A percentile compares a stretch with the other conserved stretches of the same genome.
These are phyloP conservation scores for Aphelenchoides bicaudatus DNA, from an alignment of 2,888 invertebrate genomes.

Conservation along the genomic window DNA sequence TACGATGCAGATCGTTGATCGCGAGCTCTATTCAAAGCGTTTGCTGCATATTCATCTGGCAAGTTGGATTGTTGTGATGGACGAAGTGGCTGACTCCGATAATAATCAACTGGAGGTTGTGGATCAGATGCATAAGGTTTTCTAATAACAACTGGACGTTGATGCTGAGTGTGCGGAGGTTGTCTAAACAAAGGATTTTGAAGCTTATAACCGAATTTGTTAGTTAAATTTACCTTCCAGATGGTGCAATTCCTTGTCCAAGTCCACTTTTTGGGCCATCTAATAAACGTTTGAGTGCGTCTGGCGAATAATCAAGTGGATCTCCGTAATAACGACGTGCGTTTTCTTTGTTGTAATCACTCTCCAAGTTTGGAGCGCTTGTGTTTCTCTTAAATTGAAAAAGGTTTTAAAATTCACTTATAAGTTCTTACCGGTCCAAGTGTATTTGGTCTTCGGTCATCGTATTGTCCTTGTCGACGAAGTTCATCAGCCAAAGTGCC, in stretches of 20 bases:
- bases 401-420: slow-evolving; percentile 10
- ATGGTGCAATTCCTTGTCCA: too few species aligned
- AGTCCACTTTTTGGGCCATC: background rate
- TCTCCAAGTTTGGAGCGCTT: slow-evolving; percentile 17
- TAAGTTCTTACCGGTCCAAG: background rate
- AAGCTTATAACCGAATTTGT: too few species aligned
- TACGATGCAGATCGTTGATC: slow-evolving; percentile 6
- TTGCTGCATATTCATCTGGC: background rate
- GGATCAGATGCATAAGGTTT: slow-evolving; percentile 12
- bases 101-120: slow-evolving; percentile 3
- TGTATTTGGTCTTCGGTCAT: background rate
- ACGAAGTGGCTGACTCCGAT: slow-evolving; percentile 4
- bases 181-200: too few species aligned
- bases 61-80: background rate
- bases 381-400: slow-evolving; percentile 16
- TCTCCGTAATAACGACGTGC: background rate
- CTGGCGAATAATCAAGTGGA: slow-evolving; percentile 8
- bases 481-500: slow-evolving; percentile 9
- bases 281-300: too few species aligned
- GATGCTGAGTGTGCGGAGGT: background rate
- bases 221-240: slow-evolving; percentile 4
- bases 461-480: slow-evolving; percentile 1
- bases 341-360: slow-evolving; percentile 13
- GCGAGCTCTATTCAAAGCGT: background rate
- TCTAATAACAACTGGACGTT: slow-evolving; percentile 15